Evolutionary conservation across 2,113 vertebrate species (phyloP).

Genomic region (Corythornis madagascariensis): DNA sequence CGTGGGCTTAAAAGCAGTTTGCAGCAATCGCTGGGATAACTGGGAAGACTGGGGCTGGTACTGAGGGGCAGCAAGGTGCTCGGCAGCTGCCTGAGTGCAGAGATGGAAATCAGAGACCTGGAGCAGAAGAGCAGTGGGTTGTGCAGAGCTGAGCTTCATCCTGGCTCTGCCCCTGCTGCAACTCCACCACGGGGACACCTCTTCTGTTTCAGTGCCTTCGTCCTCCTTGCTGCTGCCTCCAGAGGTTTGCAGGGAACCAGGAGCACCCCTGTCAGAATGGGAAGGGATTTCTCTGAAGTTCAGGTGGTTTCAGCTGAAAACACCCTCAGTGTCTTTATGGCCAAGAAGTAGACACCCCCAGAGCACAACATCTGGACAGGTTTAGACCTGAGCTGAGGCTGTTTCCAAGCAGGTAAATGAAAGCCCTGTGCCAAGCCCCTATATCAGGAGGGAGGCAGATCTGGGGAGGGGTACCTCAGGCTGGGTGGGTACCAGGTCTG

Average conservation of each 20-base stretch:
- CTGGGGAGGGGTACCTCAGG: neutral
- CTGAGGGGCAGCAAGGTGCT: neutral
- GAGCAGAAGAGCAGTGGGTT: neutral
- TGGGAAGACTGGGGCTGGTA: neutral
- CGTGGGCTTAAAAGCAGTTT: neutral
- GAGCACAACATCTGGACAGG: neutral
- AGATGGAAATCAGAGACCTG: neutral
- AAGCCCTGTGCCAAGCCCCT: neutral
- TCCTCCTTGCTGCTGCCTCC: neutral
- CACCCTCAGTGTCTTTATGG: accelerated
- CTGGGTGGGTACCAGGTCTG: neutral
- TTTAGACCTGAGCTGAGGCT: neutral
- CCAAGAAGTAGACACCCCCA: neutral
- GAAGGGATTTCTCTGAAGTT: accelerated
- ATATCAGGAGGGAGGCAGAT: neutral
- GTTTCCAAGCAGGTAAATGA: accelerated
- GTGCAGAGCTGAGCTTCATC: neutral
- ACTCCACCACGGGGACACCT: accelerated
- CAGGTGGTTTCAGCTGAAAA: neutral
- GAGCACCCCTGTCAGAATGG: accelerated
- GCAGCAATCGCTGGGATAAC: neutral
- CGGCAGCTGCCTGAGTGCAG: neutral
- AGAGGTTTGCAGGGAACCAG: neutral
- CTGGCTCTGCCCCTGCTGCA: neutral
- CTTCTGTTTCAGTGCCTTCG: no score